Evolutionary conservation across 2,797 vertebrate genomes (phyloP).

Genomic region (Lerista edwardsae): DNA sequence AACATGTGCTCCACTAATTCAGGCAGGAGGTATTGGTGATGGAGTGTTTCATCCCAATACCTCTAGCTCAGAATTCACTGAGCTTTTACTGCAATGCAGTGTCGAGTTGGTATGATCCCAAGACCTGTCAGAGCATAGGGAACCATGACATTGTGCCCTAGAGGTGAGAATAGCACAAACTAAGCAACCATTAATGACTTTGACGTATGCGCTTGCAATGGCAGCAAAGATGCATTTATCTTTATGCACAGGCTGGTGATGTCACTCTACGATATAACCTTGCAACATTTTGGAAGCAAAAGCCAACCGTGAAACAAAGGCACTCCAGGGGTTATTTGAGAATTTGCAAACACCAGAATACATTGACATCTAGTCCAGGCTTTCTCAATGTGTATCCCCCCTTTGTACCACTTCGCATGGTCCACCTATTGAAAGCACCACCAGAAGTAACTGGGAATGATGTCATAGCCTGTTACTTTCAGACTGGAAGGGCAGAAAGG

Average conservation of each 20-base stretch:
- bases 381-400: too few relatives aligned
- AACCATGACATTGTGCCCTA: neutral
- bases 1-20: neutral
- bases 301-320: neutral
- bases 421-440: too few relatives aligned
- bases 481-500: too few relatives aligned
- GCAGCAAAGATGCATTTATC: neutral
- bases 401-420: too few relatives aligned
- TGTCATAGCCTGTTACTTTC: too few relatives aligned
- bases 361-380: neutral
- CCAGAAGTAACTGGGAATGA: too few relatives aligned
- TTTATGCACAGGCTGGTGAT: neutral
- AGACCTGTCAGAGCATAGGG: neutral
- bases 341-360: neutral
- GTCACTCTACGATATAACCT: neutral
- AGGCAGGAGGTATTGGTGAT: neutral
- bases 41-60: too few relatives aligned
- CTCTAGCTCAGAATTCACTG: neutral
- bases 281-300: neutral
- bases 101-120: neutral
- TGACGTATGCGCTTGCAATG: constrained; percentile 2
- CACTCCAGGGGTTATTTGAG: neutral
- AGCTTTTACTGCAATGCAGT: neutral
- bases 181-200: constrained; percentile 3
- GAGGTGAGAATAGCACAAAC: neutral